These are phyloP conservation scores for Dorcus hopei DNA, from an alignment of 2,888 invertebrate genomes.

Conservation along the genomic window DNA sequence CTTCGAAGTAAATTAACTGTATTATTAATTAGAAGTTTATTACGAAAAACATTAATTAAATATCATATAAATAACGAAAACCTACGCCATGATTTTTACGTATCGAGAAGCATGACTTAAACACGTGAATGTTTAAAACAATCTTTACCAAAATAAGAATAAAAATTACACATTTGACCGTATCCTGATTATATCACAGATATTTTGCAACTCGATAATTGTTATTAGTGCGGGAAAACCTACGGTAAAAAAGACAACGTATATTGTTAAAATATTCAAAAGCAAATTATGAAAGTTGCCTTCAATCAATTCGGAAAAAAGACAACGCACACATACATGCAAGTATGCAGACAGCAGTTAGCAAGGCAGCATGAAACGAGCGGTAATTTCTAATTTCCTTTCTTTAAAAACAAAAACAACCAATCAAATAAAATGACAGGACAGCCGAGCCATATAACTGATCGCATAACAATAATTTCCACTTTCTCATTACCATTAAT, in stretches of 20 bases:
- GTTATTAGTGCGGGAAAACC: slow-evolving; percentile 7
- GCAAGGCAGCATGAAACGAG: slow-evolving; percentile 11
- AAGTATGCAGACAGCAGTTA: slow-evolving; percentile 5
- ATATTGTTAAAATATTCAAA: slow-evolving; percentile 10
- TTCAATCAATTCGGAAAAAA: slow-evolving; percentile 9
- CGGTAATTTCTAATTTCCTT: slow-evolving; percentile 37
- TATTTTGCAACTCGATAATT: slow-evolving; percentile 10
- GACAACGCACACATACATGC: slow-evolving; percentile 5
- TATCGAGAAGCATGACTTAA: too few relatives aligned
- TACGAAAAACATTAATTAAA: too few relatives aligned
- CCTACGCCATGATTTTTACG: too few relatives aligned
- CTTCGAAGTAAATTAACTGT: too few relatives aligned
- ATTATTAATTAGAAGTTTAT: too few relatives aligned
- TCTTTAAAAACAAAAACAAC: slow-evolving; percentile 30
- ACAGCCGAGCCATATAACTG: slow-evolving; percentile 18
- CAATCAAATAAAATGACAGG: slow-evolving; percentile 37
- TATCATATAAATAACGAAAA: too few relatives aligned
- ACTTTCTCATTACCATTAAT: slow-evolving; percentile 30
- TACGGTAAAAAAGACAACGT: background rate
- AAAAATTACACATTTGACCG: too few relatives aligned
- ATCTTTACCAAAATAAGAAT: too few relatives aligned
- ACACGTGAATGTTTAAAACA: too few relatives aligned
- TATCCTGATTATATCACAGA: background rate
- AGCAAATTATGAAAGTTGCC: slow-evolving; percentile 11
- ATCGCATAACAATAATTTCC: slow-evolving; percentile 29